These are phyloP conservation scores for Dendropsophus ebraccatus DNA, from an alignment of 2,113 vertebrate species.

Conservation along the genomic window DNA sequence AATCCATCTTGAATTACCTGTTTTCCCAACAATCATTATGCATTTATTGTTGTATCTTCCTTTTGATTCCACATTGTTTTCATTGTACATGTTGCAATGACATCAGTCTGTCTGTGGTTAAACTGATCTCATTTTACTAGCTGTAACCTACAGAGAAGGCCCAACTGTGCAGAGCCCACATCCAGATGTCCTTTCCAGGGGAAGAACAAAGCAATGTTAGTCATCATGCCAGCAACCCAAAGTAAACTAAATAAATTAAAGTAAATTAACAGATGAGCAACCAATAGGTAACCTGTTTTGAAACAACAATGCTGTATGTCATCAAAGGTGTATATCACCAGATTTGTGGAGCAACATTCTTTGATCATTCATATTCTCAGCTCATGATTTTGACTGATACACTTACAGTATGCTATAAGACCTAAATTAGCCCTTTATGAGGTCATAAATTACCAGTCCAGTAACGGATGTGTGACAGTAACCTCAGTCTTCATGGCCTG, in stretches of 20 bases:
- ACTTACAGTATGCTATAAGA: background rate
- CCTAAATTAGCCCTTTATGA: background rate
- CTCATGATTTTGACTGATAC: background rate
- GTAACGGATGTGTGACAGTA: too few relatives aligned
- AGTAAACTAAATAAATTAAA: background rate
- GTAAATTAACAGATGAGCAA: background rate
- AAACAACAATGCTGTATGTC: background rate
- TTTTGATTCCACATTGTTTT: background rate
- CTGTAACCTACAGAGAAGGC: background rate
- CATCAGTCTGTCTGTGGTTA: constrained; percentile 9
- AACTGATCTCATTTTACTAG: constrained; percentile 36
- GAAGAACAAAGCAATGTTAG: constrained; percentile 38
- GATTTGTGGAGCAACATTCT: background rate
- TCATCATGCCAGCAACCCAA: constrained; percentile 12
- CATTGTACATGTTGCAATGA: constrained; percentile 13
- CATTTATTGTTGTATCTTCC: constrained; percentile 1
- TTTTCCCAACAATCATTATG: background rate
- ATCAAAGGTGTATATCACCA: background rate
- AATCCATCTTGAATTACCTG: background rate
- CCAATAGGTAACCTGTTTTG: background rate
- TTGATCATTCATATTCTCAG: background rate
- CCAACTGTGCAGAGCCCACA: constrained; percentile 3
- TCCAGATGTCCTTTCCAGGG: constrained; percentile 25
- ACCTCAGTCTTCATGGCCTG: background rate
- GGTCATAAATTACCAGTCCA: background rate